Conservation (phyloP, 37 sponge, comb jelly and placozoan genomes). For the Tethya wilhelma region DNA sequence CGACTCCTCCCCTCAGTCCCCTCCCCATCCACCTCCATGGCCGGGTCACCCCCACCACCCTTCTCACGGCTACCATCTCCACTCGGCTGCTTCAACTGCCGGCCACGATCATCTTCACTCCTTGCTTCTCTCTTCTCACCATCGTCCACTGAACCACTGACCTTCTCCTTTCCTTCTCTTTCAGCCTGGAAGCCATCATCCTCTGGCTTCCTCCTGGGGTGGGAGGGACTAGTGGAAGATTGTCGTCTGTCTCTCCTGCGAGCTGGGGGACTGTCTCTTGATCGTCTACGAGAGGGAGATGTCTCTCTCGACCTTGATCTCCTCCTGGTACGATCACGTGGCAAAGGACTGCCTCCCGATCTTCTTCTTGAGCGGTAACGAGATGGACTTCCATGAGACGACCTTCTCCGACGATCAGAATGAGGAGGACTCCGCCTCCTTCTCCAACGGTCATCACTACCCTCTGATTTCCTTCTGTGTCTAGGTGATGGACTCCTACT, state of each 20-base stretch:
- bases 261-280: too few species aligned
- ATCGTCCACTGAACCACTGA: neutral
- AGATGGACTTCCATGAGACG: neutral
- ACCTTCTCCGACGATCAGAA: too few species aligned
- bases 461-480: too few species aligned
- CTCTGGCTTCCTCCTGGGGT: neutral
- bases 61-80: constrained; percentile 23
- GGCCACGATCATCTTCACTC: neutral
- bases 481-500: too few species aligned
- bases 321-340: neutral
- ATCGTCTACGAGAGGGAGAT: too few species aligned
- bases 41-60: constrained; percentile 9
- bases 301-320: neutral
- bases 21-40: constrained; percentile 7
- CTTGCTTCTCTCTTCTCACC: neutral
- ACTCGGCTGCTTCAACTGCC: neutral
- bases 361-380: neutral
- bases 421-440: neutral
- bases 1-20: constrained; percentile 2
- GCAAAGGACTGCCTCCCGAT: constrained; percentile 4
- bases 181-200: neutral
- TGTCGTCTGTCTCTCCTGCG: neutral
- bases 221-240: too few species aligned
- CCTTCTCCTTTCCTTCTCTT: neutral
- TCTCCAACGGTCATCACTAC: too few species aligned